Evolutionary conservation across 2,797 vertebrate species (phyloP), one percentile per base, ranked within the genome.

Genomic region (Mormyrus hasselquistii): DNA sequence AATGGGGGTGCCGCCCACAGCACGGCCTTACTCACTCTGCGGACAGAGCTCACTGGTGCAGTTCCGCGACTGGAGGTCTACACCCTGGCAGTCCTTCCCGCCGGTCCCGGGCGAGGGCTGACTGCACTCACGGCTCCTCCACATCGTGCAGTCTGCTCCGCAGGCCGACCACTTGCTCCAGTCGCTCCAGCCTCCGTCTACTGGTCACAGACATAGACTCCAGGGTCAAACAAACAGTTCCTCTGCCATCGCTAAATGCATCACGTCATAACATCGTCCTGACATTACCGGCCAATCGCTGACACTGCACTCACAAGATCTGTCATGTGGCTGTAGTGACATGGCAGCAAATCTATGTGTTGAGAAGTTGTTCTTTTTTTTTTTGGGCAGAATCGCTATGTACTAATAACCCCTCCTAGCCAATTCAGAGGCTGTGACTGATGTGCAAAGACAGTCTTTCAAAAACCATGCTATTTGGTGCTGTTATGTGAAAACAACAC

Each of bases 81-180:
- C 91, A 0, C 98, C 98, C 0, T 93, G 97, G 93, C 98, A 99
- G 4, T 98, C 97, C 91, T 95, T 98, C 83, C 98, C 98, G 59
- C 98, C 98, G 0, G 98, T 98, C 90, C 97, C 97, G 0, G 98
- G 98, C 0, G 95, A 95, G 0, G 98, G 98, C 92, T 99, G 98
- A 0, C 97, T 97, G 92, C 98, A 99, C 91, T 98, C 98, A 0
- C 98, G 96, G 94, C 96, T 99, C 88, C 98, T 95, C 98, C 98
- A 99, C 95, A 97, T 97, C 0, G 97, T 97, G 91, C 98, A 99
- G 93, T 99, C 98, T 0, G 96, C 94, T 0, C 97, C 97, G 0
- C 98, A 99, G 5, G 97, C 95, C 0, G 98, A 99, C 98, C 98
- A 99, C 91, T 98, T 97, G 95, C 98, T 99, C 98, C 98, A 99